phyloP scores from a whole-genome alignment of 2,888 invertebrate species.

The Osmoderma eremita region DNA sequence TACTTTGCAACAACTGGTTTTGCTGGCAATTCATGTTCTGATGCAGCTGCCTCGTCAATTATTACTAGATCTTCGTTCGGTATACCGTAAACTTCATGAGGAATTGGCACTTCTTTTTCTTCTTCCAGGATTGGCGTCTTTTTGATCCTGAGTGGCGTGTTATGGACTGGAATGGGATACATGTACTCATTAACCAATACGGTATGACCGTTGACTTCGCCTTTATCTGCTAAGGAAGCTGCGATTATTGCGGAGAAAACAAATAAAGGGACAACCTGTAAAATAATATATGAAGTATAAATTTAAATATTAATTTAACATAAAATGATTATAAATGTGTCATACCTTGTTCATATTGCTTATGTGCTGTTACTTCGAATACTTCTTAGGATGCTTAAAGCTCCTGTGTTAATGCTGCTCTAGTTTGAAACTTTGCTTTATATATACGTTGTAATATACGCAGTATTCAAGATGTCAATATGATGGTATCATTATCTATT shows the following conservation, averaged over 20 bases:
- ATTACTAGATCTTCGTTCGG: not conserved
- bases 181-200: slow-evolving; percentile 11
- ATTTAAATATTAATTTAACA: too few species aligned
- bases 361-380: not conserved
- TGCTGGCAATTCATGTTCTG: not conserved
- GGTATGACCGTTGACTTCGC: not conserved
- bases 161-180: slow-evolving; percentile 10
- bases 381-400: not conserved
- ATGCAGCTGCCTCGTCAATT: not conserved
- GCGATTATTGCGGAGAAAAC: not conserved
- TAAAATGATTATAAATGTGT: not conserved
- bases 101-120: not conserved
- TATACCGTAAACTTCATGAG: slow-evolving; percentile 3
- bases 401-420: not conserved
- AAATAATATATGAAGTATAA: not conserved
- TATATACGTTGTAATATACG: too few species aligned
- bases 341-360: slow-evolving; percentile 28
- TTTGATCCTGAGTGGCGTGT: slow-evolving; percentile 5
- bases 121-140: not conserved
- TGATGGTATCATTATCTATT: slow-evolving; percentile 18
- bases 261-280: not conserved
- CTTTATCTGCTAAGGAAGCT: not conserved
- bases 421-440: slow-evolving; percentile 1
- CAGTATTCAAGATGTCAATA: not conserved
- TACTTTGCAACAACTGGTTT: not conserved